Evolutionary conservation across 2,888 invertebrate genomes (phyloP), one percentile per base, ranked within the genome.

Genomic region (Xiphydria camelus): DNA sequence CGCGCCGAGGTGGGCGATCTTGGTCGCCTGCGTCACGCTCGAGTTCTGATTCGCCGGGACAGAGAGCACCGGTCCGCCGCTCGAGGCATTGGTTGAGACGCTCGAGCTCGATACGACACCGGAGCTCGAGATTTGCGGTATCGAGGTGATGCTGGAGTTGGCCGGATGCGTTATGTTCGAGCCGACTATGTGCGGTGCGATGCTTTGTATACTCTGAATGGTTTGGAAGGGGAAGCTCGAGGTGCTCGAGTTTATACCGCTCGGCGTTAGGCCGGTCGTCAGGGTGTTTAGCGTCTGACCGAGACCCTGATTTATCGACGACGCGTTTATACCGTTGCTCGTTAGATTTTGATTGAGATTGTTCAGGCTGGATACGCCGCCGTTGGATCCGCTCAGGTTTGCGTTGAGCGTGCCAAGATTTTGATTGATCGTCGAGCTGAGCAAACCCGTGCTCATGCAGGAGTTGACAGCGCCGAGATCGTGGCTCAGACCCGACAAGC

Each of bases 171-270:
- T 54, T 37, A 71, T 64, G 43, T 61, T 73, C 37, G 73, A 68
- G 7, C 70, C 70, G 43, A 75, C 74, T 36, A 75, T 73, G 41
- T 75, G 75, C 4, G 75, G 74, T 25, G 73, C 70, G 22, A 75
- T 62, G 49, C 66, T 75, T 49, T 75, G 75, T 48, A 75, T 73
- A 47, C 69, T 74, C 41, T 75, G 75, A 53, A 75, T 72, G 6
- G 73, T 62, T 66, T 71, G 73, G 55, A 73, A 73, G 47, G 73
- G 72, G 64, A 73, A 73, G 49, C 64, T 70, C 26, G 68, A 57
- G 39, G 66, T 70, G 12, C 57, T 57, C 3, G 64, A 57, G 49
- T 63, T 68, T 37, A 68, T 59, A 49, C 61, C 69, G 40, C 59
- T 57, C 23, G 63, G 54, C 25, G 68, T 62, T 17, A 70, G 47